phyloP scores from a whole-genome alignment of 2,797 vertebrate species.

The Tokudaia tokunoshimensis region DNA sequence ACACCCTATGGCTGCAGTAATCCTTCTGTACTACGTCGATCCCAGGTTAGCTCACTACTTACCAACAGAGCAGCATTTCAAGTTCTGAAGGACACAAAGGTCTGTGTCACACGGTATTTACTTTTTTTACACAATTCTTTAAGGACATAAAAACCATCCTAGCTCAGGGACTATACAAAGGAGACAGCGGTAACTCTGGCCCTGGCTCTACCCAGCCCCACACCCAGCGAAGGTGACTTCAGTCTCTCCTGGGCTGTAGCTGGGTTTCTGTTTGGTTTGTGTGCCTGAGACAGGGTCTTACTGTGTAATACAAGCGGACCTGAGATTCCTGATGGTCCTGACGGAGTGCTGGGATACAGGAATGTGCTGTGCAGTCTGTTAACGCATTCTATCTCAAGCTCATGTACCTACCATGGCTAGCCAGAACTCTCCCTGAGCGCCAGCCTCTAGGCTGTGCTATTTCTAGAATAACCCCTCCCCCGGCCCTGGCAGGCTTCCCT shows the following conservation, averaged over 20 bases:
- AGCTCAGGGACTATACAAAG: constrained; percentile 15
- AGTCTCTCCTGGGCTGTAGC: not conserved
- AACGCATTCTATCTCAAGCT: not conserved
- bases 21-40: not conserved
- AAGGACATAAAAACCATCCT: constrained; percentile 14
- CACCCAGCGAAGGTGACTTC: not conserved
- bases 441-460: not conserved
- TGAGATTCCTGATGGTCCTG: not conserved
- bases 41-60: not conserved
- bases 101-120: not conserved
- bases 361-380: not conserved
- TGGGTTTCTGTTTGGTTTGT: not conserved
- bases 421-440: not conserved
- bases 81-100: not conserved
- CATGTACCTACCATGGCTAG: not conserved
- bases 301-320: not conserved
- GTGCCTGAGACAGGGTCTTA: not conserved
- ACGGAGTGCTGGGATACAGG: not conserved
- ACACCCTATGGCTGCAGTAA: not conserved
- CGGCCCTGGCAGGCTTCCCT: not conserved
- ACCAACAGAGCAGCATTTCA: constrained; percentile 32
- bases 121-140: not conserved
- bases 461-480: not conserved
- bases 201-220: not conserved
- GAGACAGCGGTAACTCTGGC: not conserved